Conservation (phyloP, 1,140 invertebrate genomes). For the Zophobas atratus region DNA sequence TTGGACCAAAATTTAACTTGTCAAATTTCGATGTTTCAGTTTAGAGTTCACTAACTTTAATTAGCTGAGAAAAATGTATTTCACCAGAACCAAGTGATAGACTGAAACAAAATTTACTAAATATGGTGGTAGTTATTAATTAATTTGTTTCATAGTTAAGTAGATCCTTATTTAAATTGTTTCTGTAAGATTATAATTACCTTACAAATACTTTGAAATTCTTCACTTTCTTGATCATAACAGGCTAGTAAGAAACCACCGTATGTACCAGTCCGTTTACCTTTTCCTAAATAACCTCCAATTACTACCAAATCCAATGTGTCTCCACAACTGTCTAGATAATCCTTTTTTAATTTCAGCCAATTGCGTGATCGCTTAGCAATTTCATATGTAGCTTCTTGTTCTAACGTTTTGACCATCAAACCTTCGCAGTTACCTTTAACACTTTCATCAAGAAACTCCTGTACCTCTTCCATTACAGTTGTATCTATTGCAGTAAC, state of each 20-base stretch:
- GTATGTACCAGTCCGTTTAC: conserved; percentile 94
- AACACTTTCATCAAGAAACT: conserved; percentile 96
- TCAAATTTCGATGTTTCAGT: too few species aligned
- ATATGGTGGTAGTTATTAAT: too few species aligned
- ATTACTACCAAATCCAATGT: conserved; percentile 97
- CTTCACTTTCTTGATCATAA: conserved; percentile 93
- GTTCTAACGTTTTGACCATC: conserved; percentile 97
- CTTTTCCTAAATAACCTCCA: conserved; percentile 94
- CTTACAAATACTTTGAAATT: conserved; percentile 95
- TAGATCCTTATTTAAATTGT: too few species aligned
- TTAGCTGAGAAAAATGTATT: too few species aligned
- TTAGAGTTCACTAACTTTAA: too few species aligned
- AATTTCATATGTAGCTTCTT: conserved; percentile 97
- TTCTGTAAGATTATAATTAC: conserved; percentile 66
- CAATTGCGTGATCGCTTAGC: conserved; percentile 97
- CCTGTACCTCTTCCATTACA: conserved; percentile 93
- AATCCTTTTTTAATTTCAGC: conserved; percentile 99
- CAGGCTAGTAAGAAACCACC: conserved; percentile 98
- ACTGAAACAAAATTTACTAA: too few species aligned
- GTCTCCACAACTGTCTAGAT: conserved; percentile 95
- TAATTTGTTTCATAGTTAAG: too few species aligned
- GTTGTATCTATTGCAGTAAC: conserved; percentile 89
- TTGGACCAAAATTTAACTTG: too few species aligned
- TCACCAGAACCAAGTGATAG: too few species aligned
- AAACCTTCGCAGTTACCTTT: conserved; percentile 97